Evolutionary conservation across 2,888 invertebrate genomes (phyloP).

Genomic region (Orthonevra nobilis): DNA sequence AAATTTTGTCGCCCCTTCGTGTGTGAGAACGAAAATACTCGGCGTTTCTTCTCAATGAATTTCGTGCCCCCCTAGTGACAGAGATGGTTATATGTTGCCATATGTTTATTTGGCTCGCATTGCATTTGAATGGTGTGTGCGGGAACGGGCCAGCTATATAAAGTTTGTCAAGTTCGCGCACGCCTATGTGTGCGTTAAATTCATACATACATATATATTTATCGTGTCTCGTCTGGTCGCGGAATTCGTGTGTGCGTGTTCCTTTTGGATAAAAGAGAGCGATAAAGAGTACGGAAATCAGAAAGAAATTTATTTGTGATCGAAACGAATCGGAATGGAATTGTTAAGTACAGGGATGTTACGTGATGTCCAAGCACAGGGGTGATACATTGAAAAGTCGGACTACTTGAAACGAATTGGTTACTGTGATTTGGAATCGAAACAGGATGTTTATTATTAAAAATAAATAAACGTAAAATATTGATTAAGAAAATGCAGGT

Average conservation of each 20-base stretch:
- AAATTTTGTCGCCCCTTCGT: conserved; percentile 61
- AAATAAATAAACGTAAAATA: too few species aligned
- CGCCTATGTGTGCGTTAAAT: conserved; percentile 40
- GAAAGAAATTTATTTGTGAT: conserved; percentile 31
- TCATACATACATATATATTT: conserved; percentile 13
- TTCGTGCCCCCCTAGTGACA: conserved; percentile 48
- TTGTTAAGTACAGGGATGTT: conserved; percentile 39
- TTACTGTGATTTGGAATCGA: conserved; percentile 8
- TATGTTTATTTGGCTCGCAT: conserved; percentile 64
- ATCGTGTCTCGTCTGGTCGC: conserved; percentile 22
- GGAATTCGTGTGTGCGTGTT: conserved; percentile 21
- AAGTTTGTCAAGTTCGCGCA: conserved; percentile 39
- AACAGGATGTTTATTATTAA: conserved; percentile 24
- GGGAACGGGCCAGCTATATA: conserved; percentile 37
- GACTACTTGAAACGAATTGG: conserved; percentile 13
- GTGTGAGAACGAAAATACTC: conserved; percentile 68
- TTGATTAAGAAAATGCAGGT: conserved; percentile 20
- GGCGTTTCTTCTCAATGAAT: conserved; percentile 68
- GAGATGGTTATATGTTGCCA: conserved; percentile 62
- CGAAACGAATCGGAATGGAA: conserved; percentile 39
- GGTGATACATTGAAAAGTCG: conserved; percentile 21
- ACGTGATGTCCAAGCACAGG: conserved; percentile 18
- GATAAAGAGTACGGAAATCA: conserved; percentile 11
- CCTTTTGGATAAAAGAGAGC: conserved; percentile 7
- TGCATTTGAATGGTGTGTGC: conserved; percentile 27